phyloP scores from a whole-genome alignment of 2,888 invertebrate species.

The Hirtodrosophila confusa region DNA sequence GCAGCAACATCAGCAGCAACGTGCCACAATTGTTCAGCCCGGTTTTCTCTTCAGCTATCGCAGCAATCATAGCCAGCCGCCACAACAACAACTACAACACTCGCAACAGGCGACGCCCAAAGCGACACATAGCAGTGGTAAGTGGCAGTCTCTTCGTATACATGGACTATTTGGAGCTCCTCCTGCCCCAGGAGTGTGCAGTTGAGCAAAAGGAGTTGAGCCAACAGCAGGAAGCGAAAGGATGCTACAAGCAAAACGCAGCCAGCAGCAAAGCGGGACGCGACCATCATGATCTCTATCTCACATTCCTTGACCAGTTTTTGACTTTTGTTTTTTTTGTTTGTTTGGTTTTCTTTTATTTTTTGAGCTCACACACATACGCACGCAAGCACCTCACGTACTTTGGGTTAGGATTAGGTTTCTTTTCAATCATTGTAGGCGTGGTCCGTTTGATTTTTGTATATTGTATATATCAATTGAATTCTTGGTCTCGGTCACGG shows the following conservation, averaged over 20 bases:
- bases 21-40: constrained; percentile 78
- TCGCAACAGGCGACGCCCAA: constrained; percentile 47
- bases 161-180: too few relatives aligned
- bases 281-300: constrained; percentile 22
- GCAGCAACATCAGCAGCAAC: constrained; percentile 64
- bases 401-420: constrained; percentile 13
- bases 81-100: constrained; percentile 43
- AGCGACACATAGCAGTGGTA: constrained; percentile 72
- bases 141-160: constrained; percentile 35
- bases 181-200: constrained; percentile 4
- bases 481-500: constrained; percentile 28
- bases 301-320: constrained; percentile 8
- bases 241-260: too few relatives aligned
- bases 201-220: constrained; percentile 15
- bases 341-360: not conserved
- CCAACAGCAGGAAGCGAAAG: constrained; percentile 5
- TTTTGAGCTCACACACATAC: constrained; percentile 37
- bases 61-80: constrained; percentile 61
- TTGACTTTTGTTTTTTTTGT: constrained; percentile 5
- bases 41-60: constrained; percentile 81
- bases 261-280: constrained; percentile 34
- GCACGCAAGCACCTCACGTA: constrained; percentile 55
- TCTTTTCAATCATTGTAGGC: constrained; percentile 13
- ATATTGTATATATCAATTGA: not conserved
- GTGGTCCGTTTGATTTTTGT: constrained; percentile 47